Evolutionary conservation across 1,140 invertebrate genomes (phyloP), one percentile per base, ranked within the genome.

Genomic region (Drosophila repleta): DNA sequence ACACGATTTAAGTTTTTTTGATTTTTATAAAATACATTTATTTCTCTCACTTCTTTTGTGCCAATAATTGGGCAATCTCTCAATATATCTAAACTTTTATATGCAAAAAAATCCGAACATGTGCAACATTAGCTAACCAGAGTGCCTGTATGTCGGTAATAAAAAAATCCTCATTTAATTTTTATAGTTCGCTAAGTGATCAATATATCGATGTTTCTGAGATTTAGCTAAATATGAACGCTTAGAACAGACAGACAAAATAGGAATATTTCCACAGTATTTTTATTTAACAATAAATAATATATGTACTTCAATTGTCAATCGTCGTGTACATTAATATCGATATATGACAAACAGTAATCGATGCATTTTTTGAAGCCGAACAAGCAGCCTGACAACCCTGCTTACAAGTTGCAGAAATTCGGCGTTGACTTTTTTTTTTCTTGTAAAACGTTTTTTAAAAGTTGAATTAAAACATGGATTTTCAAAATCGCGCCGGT

Each of bases 401-500:
- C 79, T 83, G 5, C 32, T 45, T 7, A 32, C 7, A 61, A 35
- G 65, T 60, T 41, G 43, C 29, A 55, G 41, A 37, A 63, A 63
- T 7, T 52, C 20, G 7, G 7, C 41, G 39, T 26, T 39, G 17
- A 21, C 57, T n/a, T n/a, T n/a, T n/a, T 0, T 29, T 65, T 57
- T 60, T 48, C 11, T 7, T 51, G 17, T 24, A 61, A 63, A 65
- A 41, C 41, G 7, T 71, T 71, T 1, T 13, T 37, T 11, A 10
- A 21, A 60, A 61, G 60, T 35, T 57, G 8, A 71, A 39, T 43
- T 20, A 49, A 69, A 85, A 43, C 5, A 67, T 99, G 98, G 98
- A 99, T 94, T 99, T 98, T 73, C 98, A 99, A 95, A 97, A 99
- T 93, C 94, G 98, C 65, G 96, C 98, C 74, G 99, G 99, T 79